Base-by-base conservation (phyloP, 2,888 invertebrate genomes). In the Pyrochroa serraticornis region DNA sequence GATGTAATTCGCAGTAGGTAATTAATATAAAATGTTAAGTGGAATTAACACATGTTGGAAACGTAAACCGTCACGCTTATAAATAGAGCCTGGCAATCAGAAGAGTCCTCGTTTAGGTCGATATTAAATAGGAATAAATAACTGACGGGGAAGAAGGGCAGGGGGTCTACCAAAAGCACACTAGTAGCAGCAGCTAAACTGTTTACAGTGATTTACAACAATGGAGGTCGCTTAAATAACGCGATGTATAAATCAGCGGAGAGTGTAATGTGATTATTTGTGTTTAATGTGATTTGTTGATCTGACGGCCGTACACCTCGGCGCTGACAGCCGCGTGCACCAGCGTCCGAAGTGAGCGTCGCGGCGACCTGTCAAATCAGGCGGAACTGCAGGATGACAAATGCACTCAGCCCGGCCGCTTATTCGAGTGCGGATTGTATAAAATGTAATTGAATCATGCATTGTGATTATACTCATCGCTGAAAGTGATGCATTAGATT, bases 281-380 rank as follows among this genome's bases (percentile, higher is more conserved):
- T 73, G 77, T 78, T 78, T 78, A 79, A 79, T 79, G 77, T 77
- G 78, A 79, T 78, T 78, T 77, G 77, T 77, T 75, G 76, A 75
- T 75, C 75, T 77, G 78, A 77, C 76, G 76, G 67, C 71, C 73
- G 73, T 72, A 70, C 74, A 75, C 74, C 75, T 73, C 74, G 75
- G 62, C 60, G 66, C 76, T 79, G 67, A 80, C 80, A 81, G 79
- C 80, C 81, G 82, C 82, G 81, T 80, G 82, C 80, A 80, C 80
- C 80, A 22, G 78, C 81, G 64, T 60, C 62, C 58, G 60, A 54
- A 53, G 58, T 56, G 50, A 64, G 62, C 65, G 67, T 63, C 68
- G 71, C 69, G 82, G 79, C 74, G 74, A 76, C 73, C 76, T 74
- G 75, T 78, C 79, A 79, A 78, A 78, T 77, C 77, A 75, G 72